Base-by-base conservation (phyloP, 2,888 invertebrate genomes). In the Eucera pruinosa region DNA sequence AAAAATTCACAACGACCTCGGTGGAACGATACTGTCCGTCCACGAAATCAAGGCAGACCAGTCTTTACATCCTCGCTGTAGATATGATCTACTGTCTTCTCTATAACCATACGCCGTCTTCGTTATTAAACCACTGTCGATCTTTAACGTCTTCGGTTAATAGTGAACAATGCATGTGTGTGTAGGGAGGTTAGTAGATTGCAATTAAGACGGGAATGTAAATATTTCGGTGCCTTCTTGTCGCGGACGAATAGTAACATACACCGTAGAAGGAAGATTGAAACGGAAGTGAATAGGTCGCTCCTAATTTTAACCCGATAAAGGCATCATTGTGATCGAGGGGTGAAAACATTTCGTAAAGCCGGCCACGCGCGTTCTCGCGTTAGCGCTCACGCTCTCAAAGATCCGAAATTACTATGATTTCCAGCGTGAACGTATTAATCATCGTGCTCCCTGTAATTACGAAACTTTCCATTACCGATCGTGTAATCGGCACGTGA, bases 381-480 rank as follows among this genome's bases (percentile, higher is more conserved):
- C 20, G n/a, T 1, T 11, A 7, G n/a, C 25, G 50, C 11, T 23
- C 27, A 18, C 33, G 11, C 52, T 52, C 41, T 60, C 61, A 58
- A 67, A 65, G 57, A 15, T 45, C 58, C 20, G n/a, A n/a, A n/a
- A n/a, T n/a, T n/a, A n/a, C n/a, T n/a, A 78, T 78, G 71, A 78
- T 78, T 78, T 30, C 43, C 62, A 50, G 25, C 58, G 71, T 48
- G 78, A 66, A 50, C 58, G 71, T 67, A 71, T 78, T 78, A 78
- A 78, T 78, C 71, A 68, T 54, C 65, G 39, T 23, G 43, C 36
- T 30, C 66, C 57, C 69, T 78, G 39, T 78, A 78, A 78, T 78
- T 78, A 67, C 67, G 71, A 71, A 78, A 71, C 78, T 78, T 67
- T 78, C 78, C 78, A 70, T 54, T 71, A 57, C 58, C 66, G 78